Base-by-base conservation (phyloP, 2,113 vertebrate species). In the Aix galericulata region DNA sequence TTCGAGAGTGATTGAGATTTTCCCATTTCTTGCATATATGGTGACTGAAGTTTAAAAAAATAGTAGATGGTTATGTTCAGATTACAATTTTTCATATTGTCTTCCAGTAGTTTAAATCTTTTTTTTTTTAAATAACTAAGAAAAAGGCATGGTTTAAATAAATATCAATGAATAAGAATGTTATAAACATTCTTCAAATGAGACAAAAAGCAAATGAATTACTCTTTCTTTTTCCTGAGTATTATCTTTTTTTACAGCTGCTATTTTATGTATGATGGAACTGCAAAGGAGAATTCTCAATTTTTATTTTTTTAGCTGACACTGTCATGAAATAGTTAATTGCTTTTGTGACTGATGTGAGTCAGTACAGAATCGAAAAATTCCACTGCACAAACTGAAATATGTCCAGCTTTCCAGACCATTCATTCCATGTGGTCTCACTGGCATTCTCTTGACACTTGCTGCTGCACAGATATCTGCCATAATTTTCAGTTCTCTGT, bases 281-380 rank as follows among this genome's bases (percentile, higher is more conserved):
- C 64, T 77, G 21, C 13, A 77, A 56, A 66, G 55, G 2, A 68
- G 5, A 58, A 32, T 44, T 69, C 1, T 64, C 2, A 60, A 53
- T 16, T 1, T 42, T 64, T 52, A 40, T 31, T 31, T 18, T 67
- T 80, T 55, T 63, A 17, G 76, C 4, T 77, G 29, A 22, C 21
- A 38, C 8, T 17, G 71, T 86, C 68, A 60, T 66, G 21, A 72
- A 42, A 32, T 76, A 73, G 21, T 8, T 73, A 10, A 52, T 31
- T 58, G 14, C 5, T 26, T 69, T 90, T 88, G 34, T 17, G 75
- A n/a, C 20, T 0, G 0, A 8, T 48, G 10, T 58, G 44, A 86
- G 26, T 21, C 31, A 42, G 9, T 59, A 46, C 16, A 25, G 74
- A 81, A 13, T 14, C 77, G 40, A 63, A n/a, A 34, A 34, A 50